Evolutionary conservation across 92 coral and sea anemone species (phyloP), one percentile per base, ranked within the genome.

Genomic region (Ricordea florida): DNA sequence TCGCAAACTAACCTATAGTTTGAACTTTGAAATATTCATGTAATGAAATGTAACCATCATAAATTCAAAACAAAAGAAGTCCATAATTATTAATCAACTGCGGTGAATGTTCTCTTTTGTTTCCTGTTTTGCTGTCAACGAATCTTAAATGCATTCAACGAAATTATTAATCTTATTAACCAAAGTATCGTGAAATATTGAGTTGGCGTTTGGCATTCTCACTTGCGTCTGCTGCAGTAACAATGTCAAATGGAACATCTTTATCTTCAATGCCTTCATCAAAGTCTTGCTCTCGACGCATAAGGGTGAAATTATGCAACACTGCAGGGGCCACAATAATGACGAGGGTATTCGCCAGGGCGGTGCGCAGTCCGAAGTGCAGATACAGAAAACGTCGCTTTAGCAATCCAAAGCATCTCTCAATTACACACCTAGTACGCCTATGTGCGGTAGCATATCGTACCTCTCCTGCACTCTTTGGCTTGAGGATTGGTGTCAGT

Each of bases 211-310:
- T 58, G 66, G 63, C 66, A 70, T 53, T 53, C 31, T 72, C 72
- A 33, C 81, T 62, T 77, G 67, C 67, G 59, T 77, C 75, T 77
- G 75, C 75, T 34, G 75, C 74, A 76, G 41, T 55, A 29, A 64
- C 74, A 76, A 51, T 51, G 74, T 76, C 82, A 63, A 63, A 62
- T 36, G 56, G 65, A 8, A 62, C 56, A 63, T 41, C 66, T 60
- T 59, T 70, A 74, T 74, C 71, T 76, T 76, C 74, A 58, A 62
- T 50, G 67, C 64, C 82, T 47, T 75, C 62, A 75, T 62, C 41
- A 62, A 75, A 75, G 65, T 78, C 59, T 55, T 7, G 66, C 44
- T 78, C 63, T 33, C 48, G 32, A 20, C 57, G 33, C 62, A 67
- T 22, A 66, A 78, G 52, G 69, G 52, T 47, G 34, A 57, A 45